Base-by-base conservation (phyloP, 2,113 vertebrate species). In the Platysteira castanea region DNA sequence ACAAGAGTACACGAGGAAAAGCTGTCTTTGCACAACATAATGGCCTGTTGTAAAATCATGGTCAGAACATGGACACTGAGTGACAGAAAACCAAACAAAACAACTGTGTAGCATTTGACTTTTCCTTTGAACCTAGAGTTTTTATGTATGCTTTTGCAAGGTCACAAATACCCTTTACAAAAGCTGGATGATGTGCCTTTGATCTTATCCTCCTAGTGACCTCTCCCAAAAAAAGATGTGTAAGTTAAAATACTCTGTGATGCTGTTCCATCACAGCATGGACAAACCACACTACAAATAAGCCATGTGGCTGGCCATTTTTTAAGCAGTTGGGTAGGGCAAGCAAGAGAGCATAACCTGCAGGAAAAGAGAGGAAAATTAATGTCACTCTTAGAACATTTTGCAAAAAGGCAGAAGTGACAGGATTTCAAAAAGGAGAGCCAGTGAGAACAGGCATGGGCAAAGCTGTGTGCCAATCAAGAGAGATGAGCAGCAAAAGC, bases 321-420 rank as follows among this genome's bases (percentile, higher is more conserved):
- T 49, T 31, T 84, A 39, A 16, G 28, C 37, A 37, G 53, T 12
- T 6, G 10, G 11, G 18, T 37, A 35, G 54, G 39, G 31, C 39
- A 73, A 46, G 35, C 19, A 42, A 44, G 26, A 28, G 41, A 41
- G 24, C 21, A 37, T 67, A 68, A 73, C 9, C 35, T 67, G 9
- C 21, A 84, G 42, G 47, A 89, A 67, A 77, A 60, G 19, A 7
- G 3, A n/a, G 15, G 35, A 65, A 74, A 42, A 42, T 35, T 4
- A 31, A 28, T 33, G 10, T 1, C 0, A 26, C 24, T 3, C 13
- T 22, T 54, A 42, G 21, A 50, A 39, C 9, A 13, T 19, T 0
- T 0, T 16, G 30, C 15, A 44, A 46, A 77, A 49, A 47, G 19
- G 7, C 33, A 42, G 77, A 60, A 77, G 18, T 42, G 23, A 41